Conservation (phyloP, 2,888 invertebrate species). For the Lochmaea capreae region DNA sequence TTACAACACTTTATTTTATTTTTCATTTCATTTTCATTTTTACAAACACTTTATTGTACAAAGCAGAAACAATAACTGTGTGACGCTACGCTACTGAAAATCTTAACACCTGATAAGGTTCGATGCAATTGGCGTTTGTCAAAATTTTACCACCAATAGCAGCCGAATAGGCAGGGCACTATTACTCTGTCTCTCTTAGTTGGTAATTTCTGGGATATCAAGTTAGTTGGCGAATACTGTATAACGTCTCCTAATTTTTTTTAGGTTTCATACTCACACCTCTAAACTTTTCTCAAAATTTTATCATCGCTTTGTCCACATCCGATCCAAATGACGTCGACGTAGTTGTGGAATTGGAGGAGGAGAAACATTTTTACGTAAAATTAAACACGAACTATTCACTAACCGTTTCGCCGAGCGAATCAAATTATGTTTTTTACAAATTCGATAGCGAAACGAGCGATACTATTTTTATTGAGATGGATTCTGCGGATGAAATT, state of each 20-base stretch:
- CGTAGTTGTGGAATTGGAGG: slow-evolving; percentile 71
- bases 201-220: too few relatives aligned
- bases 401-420: slow-evolving; percentile 65
- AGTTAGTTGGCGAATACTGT: too few relatives aligned
- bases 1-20: too few relatives aligned
- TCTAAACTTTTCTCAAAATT: slow-evolving; percentile 51
- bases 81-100: too few relatives aligned
- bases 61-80: too few relatives aligned
- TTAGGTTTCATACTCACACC: slow-evolving; percentile 44
- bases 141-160: too few relatives aligned
- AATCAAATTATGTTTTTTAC: slow-evolving; percentile 74
- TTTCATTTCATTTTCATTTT: too few relatives aligned
- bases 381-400: slow-evolving; percentile 64
- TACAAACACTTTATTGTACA: too few relatives aligned
- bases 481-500: slow-evolving; percentile 73
- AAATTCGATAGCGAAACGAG: slow-evolving; percentile 64
- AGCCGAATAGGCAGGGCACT: too few relatives aligned
- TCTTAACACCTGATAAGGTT: too few relatives aligned
- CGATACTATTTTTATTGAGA: slow-evolving; percentile 70
- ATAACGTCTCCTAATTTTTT: slow-evolving; percentile 1
- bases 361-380: slow-evolving; percentile 72
- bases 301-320: slow-evolving; percentile 65
- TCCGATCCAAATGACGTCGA: slow-evolving; percentile 71
- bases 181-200: too few relatives aligned
- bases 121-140: too few relatives aligned